Evolutionary conservation across 2,797 vertebrate genomes (phyloP).

Genomic region (Acestrorhynchus altus): DNA sequence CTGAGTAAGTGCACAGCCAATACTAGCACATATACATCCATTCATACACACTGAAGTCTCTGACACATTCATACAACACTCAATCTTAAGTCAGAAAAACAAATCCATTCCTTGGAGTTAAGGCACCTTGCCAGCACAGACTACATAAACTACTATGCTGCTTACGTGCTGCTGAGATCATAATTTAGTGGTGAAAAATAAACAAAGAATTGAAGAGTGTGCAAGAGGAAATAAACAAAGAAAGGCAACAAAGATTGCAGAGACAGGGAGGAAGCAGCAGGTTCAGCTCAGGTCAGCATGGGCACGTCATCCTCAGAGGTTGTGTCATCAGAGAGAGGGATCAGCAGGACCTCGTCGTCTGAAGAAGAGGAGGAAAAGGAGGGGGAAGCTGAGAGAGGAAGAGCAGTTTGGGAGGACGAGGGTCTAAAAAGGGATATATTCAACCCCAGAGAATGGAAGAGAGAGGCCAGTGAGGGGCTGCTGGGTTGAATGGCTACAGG

Average conservation of each 20-base stretch:
- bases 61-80: conserved; percentile 58
- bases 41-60: conserved; percentile 29
- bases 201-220: neutral
- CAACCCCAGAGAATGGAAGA: conserved; percentile 78
- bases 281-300: conserved; percentile 77
- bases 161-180: conserved; percentile 70
- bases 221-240: conserved; percentile 3
- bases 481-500: conserved; percentile 68
- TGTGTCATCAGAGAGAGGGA: conserved; percentile 84
- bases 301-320: conserved; percentile 81
- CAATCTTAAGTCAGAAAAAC: conserved; percentile 62
- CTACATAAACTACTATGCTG: conserved; percentile 55
- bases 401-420: conserved; percentile 65
- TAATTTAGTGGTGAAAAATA: conserved; percentile 55
- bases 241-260: neutral
- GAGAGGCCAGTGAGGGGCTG: conserved; percentile 78
- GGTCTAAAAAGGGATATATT: conserved; percentile 78
- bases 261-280: neutral
- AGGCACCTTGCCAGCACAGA: conserved; percentile 79
- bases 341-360: conserved; percentile 88
- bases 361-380: conserved; percentile 73
- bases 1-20: conserved; percentile 63
- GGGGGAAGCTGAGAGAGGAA: conserved; percentile 74
- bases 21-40: conserved; percentile 25
- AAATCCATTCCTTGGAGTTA: conserved; percentile 68